Conservation (phyloP, 2,113 vertebrate genomes). For the Alethe diademata region DNA sequence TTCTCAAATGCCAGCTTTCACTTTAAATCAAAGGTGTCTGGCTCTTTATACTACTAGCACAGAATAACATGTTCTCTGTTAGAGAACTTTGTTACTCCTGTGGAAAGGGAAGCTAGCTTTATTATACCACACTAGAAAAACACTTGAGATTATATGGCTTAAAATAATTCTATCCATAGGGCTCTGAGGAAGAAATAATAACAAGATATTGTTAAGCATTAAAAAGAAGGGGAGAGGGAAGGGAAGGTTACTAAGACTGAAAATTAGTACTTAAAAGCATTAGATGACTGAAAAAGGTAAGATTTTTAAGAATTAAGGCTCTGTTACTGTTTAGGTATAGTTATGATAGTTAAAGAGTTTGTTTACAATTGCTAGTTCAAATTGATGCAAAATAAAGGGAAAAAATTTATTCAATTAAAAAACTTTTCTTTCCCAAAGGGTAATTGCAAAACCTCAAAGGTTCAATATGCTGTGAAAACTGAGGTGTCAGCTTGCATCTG, state of each 20-base stretch:
- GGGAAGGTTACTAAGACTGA: background rate
- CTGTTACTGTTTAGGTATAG: background rate
- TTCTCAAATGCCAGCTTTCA: background rate
- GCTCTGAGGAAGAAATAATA: background rate
- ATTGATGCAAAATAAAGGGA: background rate
- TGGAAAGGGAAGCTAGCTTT: background rate
- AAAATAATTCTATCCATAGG: background rate
- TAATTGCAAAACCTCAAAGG: background rate
- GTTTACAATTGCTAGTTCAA: background rate
- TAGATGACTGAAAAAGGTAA: background rate
- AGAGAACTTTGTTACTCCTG: background rate
- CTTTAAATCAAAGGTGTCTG: background rate
- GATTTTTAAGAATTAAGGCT: background rate
- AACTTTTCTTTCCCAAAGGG: background rate
- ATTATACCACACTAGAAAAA: background rate
- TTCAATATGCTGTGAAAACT: background rate
- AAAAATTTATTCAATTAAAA: background rate
- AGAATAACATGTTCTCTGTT: background rate
- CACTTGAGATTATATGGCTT: background rate
- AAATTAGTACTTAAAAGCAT: background rate
- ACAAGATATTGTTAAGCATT: background rate
- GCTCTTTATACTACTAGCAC: background rate
- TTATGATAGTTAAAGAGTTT: background rate
- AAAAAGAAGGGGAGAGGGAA: accelerated
- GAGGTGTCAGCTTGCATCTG: background rate